A percentile compares a stretch with the other conserved stretches of the same genome.
Conservation (phyloP, 2,797 vertebrate genomes). For the Champsocephalus esox region DNA sequence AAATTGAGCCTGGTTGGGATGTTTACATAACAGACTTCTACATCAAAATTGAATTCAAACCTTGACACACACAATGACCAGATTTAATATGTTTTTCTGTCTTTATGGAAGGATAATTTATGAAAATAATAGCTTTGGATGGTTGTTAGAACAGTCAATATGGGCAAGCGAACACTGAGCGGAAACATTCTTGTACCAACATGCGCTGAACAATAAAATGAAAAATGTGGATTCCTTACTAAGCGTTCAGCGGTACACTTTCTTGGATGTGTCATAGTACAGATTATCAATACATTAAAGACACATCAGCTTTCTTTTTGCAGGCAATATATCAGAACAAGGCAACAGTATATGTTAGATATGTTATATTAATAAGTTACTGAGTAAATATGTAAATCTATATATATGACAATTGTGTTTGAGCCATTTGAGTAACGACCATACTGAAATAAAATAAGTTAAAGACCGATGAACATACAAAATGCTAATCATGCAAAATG, state of each 20-base stretch:
- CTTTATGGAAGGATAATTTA: slow-evolving; percentile 64
- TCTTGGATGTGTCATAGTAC: slow-evolving; percentile 42
- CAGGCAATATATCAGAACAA: slow-evolving; percentile 32
- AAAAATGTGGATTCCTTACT: slow-evolving; percentile 64
- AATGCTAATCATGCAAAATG: slow-evolving; percentile 45
- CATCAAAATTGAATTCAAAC: slow-evolving; percentile 66
- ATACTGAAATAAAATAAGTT: slow-evolving; percentile 45
- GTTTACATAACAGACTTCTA: slow-evolving; percentile 71
- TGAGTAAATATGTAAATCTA: slow-evolving; percentile 41
- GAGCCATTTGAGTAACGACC: slow-evolving; percentile 34
- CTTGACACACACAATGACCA: slow-evolving; percentile 69
- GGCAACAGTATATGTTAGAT: slow-evolving; percentile 8
- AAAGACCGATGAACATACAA: slow-evolving; percentile 43
- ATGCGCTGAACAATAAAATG: slow-evolving; percentile 63
- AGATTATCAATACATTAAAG: slow-evolving; percentile 46
- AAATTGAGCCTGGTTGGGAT: slow-evolving; percentile 78
- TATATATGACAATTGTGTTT: slow-evolving; percentile 38
- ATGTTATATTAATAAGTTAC: slow-evolving; percentile 52
- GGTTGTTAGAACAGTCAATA: slow-evolving; percentile 70
- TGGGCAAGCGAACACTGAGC: slow-evolving; percentile 60
- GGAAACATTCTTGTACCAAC: slow-evolving; percentile 69
- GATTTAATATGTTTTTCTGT: slow-evolving; percentile 70
- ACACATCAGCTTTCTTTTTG: slow-evolving; percentile 33
- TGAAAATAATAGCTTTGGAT: slow-evolving; percentile 76
- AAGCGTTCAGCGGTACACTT: slow-evolving; percentile 41